A percentile compares a stretch with the other conserved stretches of the same genome.
phyloP scores from a whole-genome alignment of 2,113 vertebrate genomes.

The Periophthalmus modestus region DNA sequence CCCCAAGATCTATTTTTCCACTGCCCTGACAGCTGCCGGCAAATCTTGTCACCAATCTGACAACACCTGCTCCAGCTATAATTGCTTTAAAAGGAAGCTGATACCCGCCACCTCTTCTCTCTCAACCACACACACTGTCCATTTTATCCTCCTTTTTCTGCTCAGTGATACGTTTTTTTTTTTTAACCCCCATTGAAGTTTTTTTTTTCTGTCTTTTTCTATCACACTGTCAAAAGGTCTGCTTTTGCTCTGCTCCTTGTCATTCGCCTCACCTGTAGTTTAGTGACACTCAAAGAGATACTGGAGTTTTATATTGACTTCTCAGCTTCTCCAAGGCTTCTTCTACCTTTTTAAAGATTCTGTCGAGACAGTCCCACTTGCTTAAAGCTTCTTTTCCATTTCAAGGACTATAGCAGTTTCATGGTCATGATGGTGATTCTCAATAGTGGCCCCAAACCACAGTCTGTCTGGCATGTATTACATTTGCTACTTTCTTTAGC shows the following conservation, averaged over 20 bases:
- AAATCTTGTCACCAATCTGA: conserved; percentile 46
- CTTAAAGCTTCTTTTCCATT: neutral
- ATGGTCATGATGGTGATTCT: neutral
- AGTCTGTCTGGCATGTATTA: neutral
- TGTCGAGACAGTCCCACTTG: conserved; percentile 5
- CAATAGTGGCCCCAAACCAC: neutral
- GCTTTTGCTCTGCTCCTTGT: conserved; percentile 9
- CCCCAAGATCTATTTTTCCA: conserved; percentile 30
- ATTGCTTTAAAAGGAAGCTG: conserved; percentile 48
- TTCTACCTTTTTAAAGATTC: conserved; percentile 1
- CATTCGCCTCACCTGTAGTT: neutral
- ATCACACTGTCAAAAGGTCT: neutral
- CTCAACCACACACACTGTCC: neutral
- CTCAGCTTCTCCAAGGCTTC: neutral
- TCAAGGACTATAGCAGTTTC: neutral
- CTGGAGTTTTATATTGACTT: conserved; percentile 7
- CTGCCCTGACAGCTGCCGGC: conserved; percentile 12
- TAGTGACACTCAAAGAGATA: neutral
- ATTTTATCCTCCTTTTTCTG: neutral
- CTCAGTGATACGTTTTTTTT: neutral
- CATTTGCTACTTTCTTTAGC: too few species aligned
- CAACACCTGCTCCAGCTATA: conserved; percentile 45
- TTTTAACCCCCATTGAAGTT: neutral
- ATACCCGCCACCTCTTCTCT: conserved; percentile 11
- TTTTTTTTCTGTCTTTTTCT: neutral